phyloP scores from a whole-genome alignment of 2,797 vertebrate species.

The Vipera latastei region DNA sequence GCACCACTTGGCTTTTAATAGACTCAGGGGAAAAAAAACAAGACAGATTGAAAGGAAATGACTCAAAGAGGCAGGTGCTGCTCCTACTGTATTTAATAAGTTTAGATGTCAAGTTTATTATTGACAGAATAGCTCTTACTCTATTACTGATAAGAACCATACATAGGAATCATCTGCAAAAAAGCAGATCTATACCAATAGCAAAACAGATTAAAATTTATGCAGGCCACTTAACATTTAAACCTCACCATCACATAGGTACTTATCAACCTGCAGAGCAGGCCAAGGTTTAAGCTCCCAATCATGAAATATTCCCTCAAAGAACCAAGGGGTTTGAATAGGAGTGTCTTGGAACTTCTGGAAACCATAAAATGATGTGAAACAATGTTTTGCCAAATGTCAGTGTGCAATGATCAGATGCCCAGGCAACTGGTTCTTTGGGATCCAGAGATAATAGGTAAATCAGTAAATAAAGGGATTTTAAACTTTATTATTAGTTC shows the following conservation, averaged over 20 bases:
- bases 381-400: neutral
- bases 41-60: neutral
- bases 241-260: neutral
- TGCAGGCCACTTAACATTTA: neutral
- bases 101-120: neutral
- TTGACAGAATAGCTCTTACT: neutral
- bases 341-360: neutral
- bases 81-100: neutral
- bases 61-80: neutral
- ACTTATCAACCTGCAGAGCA: neutral
- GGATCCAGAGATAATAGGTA: neutral
- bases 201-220: neutral
- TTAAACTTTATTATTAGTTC: neutral
- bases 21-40: neutral
- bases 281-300: neutral
- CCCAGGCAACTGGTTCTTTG: neutral
- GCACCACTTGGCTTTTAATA: neutral
- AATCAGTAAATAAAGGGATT: neutral
- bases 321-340: neutral
- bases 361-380: neutral
- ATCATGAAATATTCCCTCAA: neutral
- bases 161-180: neutral
- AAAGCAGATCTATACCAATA: neutral
- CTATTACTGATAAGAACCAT: neutral
- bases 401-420: neutral